Conservation (phyloP, 1,140 invertebrate genomes). For the Drosophila kikkawai region DNA sequence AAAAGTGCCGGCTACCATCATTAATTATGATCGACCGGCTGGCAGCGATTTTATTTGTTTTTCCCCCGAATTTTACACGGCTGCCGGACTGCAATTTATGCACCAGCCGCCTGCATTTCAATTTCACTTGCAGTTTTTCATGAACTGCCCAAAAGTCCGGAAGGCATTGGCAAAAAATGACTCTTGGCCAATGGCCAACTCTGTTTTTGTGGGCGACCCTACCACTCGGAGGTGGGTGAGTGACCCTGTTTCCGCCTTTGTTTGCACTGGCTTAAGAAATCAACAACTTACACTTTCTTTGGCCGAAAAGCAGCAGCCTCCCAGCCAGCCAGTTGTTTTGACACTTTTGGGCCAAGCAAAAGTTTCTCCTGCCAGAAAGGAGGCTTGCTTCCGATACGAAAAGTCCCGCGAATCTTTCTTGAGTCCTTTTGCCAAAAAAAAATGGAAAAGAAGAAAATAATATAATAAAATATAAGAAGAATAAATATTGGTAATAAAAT, state of each 20-base stretch:
- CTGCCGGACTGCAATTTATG: conserved; percentile 56
- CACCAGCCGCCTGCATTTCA: conserved; percentile 67
- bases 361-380: conserved; percentile 37
- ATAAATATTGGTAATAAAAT: background rate
- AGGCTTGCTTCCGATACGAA: conserved; percentile 19
- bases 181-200: conserved; percentile 45
- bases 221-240: conserved; percentile 6
- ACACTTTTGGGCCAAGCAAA: conserved; percentile 71
- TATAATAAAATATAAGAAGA: no score
- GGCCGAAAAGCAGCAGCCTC: conserved; percentile 24
- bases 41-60: conserved; percentile 62
- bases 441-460: background rate
- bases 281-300: conserved; percentile 76
- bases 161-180: conserved; percentile 18
- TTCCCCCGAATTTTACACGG: conserved; percentile 18
- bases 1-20: conserved; percentile 41
- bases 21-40: conserved; percentile 72
- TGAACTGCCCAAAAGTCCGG: conserved; percentile 18
- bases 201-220: conserved; percentile 11
- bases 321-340: conserved; percentile 71
- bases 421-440: background rate
- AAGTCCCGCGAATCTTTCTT: background rate
- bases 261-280: conserved; percentile 52
- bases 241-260: conserved; percentile 15
- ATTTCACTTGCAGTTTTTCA: conserved; percentile 68